Evolutionary conservation across 2,888 invertebrate genomes (phyloP), one percentile per base, ranked within the genome.

Genomic region (Leuctra nigra): DNA sequence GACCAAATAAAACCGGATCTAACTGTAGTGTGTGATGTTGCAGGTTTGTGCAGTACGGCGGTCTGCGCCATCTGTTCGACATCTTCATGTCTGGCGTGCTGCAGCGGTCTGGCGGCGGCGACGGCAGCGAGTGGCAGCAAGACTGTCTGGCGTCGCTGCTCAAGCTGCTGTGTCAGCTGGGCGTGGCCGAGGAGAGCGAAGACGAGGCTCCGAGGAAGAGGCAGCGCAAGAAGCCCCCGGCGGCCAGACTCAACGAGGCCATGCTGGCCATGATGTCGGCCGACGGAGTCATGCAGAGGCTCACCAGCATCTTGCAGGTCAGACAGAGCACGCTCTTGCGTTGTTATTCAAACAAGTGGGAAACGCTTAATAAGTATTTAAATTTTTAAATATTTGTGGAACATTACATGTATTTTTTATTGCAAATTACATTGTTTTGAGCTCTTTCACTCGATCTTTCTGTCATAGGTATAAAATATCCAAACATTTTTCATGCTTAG

Each of bases 71-170:
- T 72, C 75, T 95, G 29, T 93, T 92, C 69, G 90, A 91, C 69
- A 93, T 95, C 63, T 93, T 95, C 73, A 87, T 91, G 81, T 91
- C 89, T 29, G 82, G 87, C 39, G 82, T 83, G 38, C 70, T 91
- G 60, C 90, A 91, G 75, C 77, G 77, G 60, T 70, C 76, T 22
- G 82, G 83, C 55, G 79, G 79, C 33, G 83, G 83, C 22, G 84
- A 87, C 54, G 88, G 91, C 63, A 84, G 85, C 64, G 91, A 95
- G 73, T 96, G 96, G 96, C 85, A 93, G 55, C 94, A 94, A 69
- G 96, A 96, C 69, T 95, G 94, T 67, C 75, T 96, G 24, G 93
- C 94, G 2, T 84, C 90, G 62, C 73, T 96, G 9, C 70, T 96
- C 54, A 89, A 93, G 67, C 79, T 94, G 61, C 74, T 95, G 7